Percentiles rank a stretch among this genome's conserved stretches.
phyloP scores from a whole-genome alignment of 2,113 vertebrate genomes.

The Pelusios castaneus region DNA sequence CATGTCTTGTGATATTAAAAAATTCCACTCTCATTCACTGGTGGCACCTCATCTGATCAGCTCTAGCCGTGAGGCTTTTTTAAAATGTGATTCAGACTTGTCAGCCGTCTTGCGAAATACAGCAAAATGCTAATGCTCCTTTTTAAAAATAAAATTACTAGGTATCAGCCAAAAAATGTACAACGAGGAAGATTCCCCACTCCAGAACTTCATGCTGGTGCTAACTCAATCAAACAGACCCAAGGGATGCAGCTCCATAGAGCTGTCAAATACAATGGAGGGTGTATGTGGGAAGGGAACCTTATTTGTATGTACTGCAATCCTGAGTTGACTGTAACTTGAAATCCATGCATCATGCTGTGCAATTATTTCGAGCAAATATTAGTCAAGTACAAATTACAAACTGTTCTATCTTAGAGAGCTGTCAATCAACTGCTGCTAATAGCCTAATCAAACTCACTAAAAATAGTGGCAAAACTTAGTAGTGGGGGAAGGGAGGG shows the following conservation, averaged over 20 bases:
- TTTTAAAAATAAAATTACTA: not conserved
- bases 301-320: slow-evolving; percentile 65
- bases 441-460: slow-evolving; percentile 67
- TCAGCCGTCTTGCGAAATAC: not conserved
- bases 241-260: not conserved
- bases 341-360: slow-evolving; percentile 34
- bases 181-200: not conserved
- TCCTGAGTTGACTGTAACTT: slow-evolving; percentile 51
- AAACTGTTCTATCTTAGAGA: slow-evolving; percentile 53
- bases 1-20: not conserved
- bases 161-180: not conserved
- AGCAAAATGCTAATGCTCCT: not conserved
- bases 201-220: not conserved
- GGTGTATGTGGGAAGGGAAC: not conserved
- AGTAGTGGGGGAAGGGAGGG: not conserved
- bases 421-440: slow-evolving; percentile 65
- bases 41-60: not conserved
- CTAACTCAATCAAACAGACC: not conserved
- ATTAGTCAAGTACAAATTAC: slow-evolving; percentile 65
- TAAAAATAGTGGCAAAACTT: slow-evolving; percentile 65
- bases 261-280: not conserved
- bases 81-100: not conserved
- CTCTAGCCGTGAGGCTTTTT: not conserved
- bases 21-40: not conserved
- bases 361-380: slow-evolving; percentile 57